Evolutionary conservation across 2,113 vertebrate species (phyloP), one percentile per base, ranked within the genome.

Genomic region (Carassius auratus): DNA sequence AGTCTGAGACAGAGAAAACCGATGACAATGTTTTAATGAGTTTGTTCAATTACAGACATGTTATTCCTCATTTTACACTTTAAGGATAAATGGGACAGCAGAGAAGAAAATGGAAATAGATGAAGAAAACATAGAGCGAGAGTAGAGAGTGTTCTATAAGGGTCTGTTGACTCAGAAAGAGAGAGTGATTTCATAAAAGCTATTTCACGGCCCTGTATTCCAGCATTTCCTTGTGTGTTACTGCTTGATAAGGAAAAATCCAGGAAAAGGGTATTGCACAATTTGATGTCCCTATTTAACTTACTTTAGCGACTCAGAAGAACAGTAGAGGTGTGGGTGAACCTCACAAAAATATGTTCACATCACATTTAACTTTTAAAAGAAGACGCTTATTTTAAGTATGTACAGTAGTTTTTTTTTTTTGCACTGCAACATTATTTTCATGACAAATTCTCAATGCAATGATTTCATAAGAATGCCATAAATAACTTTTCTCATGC

Each of bases 11-110:
- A 90, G 84, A 88, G 87, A 91, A 91, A 93, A 94, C 90, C 90
- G 91, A 94, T 93, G 93, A 79, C 73, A 87, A 81, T 86, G 83
- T 52, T 93, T 91, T 92, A 93, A 91, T 81, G 85, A 92, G 90
- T 93, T 91, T 93, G 87, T 88, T 90, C 89, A 88, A 80, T 80
- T 80, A 57, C 33, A 84, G 88, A 89, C 90, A n/a, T 91, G 85
- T 86, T 90, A 92, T 90, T 75, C 48, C 6, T 81, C 79, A 81
- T 68, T 42, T 50, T 66, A 15, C 79, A 50, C 61, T 50, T 30
- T 15, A 55, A 64, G 55, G 13, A 42, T 83, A 78, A 19, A 45
- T 50, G 42, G 19, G 17, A 55, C 50, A 52, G n/a, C 9, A 75
- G 30, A 36, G 57, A 82, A 17, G 5, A 15, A 19, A 17, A 71